Evolutionary conservation across 2,888 invertebrate genomes (phyloP), one percentile per base, ranked within the genome.

Genomic region (Cerceris ruficornis): DNA sequence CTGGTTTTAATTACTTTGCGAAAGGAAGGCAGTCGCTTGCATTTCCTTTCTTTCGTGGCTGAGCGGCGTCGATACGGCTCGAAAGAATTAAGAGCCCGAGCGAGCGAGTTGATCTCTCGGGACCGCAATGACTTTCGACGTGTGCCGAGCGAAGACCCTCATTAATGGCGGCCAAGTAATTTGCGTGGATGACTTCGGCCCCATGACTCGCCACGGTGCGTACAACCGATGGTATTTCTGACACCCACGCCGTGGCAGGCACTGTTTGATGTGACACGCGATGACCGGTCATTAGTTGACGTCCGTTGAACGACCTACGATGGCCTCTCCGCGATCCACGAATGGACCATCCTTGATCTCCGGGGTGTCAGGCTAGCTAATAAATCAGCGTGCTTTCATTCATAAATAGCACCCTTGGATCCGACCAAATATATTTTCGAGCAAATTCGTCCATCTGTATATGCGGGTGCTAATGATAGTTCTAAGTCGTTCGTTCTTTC

Each of bases 131-230:
- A 85, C 83, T 85, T 83, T 81, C 75, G 85, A 85, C 85, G 85
- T 81, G 79, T 83, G 85, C 81, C 78, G 78, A 80, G 75, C 77
- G 81, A 77, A 76, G 86, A 83, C 87, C 84, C 87, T 88, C 88
- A 88, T 88, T 88, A 88, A 88, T 88, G 88, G 87, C 86, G 84
- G 87, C 79, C 84, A 74, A 83, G 85, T 88, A 88, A 88, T 88
- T 88, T 88, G 88, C 88, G 87, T 84, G 88, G 86, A 88, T 88
- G 88, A 88, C 87, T 88, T 83, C 80, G 87, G 81, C 75, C 73
- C 69, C 69, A 62, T 75, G 70, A 64, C 77, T 58, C 69, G 73
- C 54, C 60, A 17, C 52, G 58, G 61, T 50, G 71, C 57, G 58
- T 64, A 52, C 77, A 28, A 61, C 69, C 71, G 70, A 62, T 69